Conservation (phyloP, 23 tunicate genomes). For the Corella eumyota region DNA sequence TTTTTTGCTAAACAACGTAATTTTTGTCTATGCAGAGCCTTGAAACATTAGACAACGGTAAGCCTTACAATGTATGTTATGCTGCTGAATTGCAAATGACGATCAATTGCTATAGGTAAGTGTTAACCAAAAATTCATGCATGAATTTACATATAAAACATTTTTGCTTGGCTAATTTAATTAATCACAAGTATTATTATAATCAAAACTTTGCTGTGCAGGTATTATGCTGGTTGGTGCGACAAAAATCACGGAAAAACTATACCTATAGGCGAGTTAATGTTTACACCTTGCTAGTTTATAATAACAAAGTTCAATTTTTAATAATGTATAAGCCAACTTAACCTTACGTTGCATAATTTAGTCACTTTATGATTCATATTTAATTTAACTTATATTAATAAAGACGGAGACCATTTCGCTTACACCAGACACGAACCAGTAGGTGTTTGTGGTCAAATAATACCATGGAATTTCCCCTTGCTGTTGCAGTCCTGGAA, state of each 20-base stretch:
- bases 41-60: slow-evolving; percentile 99
- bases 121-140: no score
- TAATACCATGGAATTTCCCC: slow-evolving; percentile 98
- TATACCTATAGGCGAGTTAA: slow-evolving; percentile 81
- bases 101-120: slow-evolving; percentile 75
- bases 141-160: no score
- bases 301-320: no score
- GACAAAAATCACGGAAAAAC: slow-evolving; percentile 93
- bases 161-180: no score
- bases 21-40: slow-evolving; percentile 33
- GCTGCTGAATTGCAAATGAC: slow-evolving; percentile 52
- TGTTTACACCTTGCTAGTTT: no score
- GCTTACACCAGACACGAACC: slow-evolving; percentile 85
- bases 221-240: slow-evolving; percentile 95
- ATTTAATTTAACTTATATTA: no score
- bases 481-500: slow-evolving; percentile 97
- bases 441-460: slow-evolving; percentile 91
- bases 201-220: no score
- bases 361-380: no score
- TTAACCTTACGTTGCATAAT: no score
- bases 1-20: no score
- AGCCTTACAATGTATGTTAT: slow-evolving; percentile 71
- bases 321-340: no score
- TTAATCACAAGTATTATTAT: no score
- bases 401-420: slow-evolving; percentile 67